These are phyloP conservation scores for Ditula angustiorana DNA, from an alignment of 2,888 invertebrate genomes.

Conservation along the genomic window DNA sequence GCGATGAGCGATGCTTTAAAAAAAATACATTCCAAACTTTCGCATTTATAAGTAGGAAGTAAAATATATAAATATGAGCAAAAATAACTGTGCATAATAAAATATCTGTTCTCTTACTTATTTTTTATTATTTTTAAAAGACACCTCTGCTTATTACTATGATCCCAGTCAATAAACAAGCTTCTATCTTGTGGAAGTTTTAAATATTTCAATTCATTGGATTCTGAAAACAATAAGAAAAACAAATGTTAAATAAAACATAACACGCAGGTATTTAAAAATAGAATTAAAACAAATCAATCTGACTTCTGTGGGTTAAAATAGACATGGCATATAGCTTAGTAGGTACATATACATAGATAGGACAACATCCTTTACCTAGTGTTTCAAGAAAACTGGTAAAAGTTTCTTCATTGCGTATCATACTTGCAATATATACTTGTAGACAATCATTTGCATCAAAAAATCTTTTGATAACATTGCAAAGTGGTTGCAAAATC, in stretches of 20 bases:
- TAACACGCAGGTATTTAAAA: too few species aligned
- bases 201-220: conserved; percentile 50
- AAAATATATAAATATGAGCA: too few species aligned
- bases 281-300: too few species aligned
- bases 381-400: conserved; percentile 82
- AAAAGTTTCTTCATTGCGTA: conserved; percentile 88
- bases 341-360: too few species aligned
- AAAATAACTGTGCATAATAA: too few species aligned
- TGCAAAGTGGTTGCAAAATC: conserved; percentile 65
- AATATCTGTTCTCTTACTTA: neutral
- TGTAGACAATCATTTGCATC: conserved; percentile 60
- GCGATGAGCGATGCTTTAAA: too few species aligned
- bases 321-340: too few species aligned
- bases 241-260: too few species aligned
- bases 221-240: conserved; percentile 63
- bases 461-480: conserved; percentile 60
- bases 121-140: conserved; percentile 61
- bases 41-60: too few species aligned
- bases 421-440: conserved; percentile 69
- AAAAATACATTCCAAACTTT: too few species aligned
- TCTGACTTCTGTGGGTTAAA: too few species aligned
- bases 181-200: conserved; percentile 49
- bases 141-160: conserved; percentile 52
- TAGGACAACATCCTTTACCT: conserved; percentile 73
- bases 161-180: conserved; percentile 64